Percentiles rank a stretch among this genome's conserved stretches.
Conservation (phyloP, 2,113 vertebrate genomes). For the Semnornis frantzii region DNA sequence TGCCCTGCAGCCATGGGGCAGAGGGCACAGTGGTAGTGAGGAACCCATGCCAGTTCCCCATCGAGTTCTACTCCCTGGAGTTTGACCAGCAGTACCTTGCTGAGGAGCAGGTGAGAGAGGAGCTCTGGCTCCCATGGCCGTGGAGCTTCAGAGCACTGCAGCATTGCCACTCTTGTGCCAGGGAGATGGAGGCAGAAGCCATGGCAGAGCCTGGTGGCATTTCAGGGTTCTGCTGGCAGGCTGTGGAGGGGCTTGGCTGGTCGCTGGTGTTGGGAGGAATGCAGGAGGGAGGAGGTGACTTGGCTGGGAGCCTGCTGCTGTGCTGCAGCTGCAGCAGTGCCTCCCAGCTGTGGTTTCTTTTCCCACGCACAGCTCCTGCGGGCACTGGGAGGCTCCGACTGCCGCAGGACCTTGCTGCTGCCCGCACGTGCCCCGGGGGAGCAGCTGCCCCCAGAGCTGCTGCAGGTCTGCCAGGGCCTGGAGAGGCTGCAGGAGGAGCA, state of each 20-base stretch:
- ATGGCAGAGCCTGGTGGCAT: not conserved
- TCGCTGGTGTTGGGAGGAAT: not conserved
- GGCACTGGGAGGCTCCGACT: constrained; percentile 77
- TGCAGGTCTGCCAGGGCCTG: constrained; percentile 79
- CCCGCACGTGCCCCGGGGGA: constrained; percentile 82
- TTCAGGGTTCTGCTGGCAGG: not conserved
- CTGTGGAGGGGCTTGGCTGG: not conserved
- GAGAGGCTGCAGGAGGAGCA: constrained; percentile 63
- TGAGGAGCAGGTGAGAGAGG: not conserved
- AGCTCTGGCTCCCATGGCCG: not conserved
- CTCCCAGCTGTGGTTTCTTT: not conserved
- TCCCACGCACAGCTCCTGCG: constrained; percentile 76
- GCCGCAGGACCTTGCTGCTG: constrained; percentile 78
- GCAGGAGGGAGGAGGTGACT: not conserved
- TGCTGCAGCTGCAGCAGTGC: not conserved
- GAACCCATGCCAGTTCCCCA: constrained; percentile 87
- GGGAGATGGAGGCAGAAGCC: not conserved
- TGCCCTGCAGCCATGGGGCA: constrained; percentile 69
- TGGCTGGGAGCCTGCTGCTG: not conserved
- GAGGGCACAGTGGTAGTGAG: constrained; percentile 79
- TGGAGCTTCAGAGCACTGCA: not conserved
- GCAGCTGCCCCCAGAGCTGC: constrained; percentile 82
- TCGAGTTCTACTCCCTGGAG: constrained; percentile 86
- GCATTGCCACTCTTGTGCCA: not conserved
- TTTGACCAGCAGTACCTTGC: not conserved